phyloP scores from a whole-genome alignment of 2,113 vertebrate species.

The Ahaetulla prasina region DNA sequence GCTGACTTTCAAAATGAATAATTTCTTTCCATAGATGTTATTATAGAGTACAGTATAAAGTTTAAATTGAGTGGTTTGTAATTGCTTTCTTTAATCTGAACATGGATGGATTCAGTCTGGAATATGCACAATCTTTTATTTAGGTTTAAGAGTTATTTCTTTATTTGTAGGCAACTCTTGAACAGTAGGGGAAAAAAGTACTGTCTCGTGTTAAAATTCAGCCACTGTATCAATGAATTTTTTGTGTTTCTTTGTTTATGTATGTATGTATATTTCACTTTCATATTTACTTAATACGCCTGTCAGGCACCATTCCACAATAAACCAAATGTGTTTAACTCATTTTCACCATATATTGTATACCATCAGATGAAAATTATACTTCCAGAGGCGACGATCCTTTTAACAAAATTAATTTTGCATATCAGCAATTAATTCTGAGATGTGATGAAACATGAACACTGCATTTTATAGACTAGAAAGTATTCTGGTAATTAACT shows the following conservation, averaged over 20 bases:
- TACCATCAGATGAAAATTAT: slow-evolving; percentile 1
- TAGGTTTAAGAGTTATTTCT: not conserved
- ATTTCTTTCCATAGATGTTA: not conserved
- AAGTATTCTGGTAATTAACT: slow-evolving; percentile 6
- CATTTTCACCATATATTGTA: not conserved
- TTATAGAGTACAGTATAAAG: not conserved
- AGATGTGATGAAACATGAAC: not conserved
- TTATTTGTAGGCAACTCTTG: not conserved
- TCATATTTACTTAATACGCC: slow-evolving; percentile 13
- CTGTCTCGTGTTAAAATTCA: not conserved
- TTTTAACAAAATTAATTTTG: slow-evolving; percentile 15
- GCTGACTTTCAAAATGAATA: not conserved
- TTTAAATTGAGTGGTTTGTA: not conserved
- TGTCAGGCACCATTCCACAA: not conserved
- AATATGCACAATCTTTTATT: not conserved
- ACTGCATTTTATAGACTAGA: not conserved
- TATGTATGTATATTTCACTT: not conserved
- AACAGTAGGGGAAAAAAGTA: not conserved
- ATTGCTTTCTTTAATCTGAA: not conserved
- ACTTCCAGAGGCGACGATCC: not conserved
- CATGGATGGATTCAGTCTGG: not conserved
- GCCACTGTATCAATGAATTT: not conserved
- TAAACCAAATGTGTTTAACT: slow-evolving; percentile 5
- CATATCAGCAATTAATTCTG: slow-evolving; percentile 21
- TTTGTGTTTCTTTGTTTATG: not conserved